Conservation (phyloP, 2,113 vertebrate genomes). For the Neolamprologus caudopunctatus region DNA sequence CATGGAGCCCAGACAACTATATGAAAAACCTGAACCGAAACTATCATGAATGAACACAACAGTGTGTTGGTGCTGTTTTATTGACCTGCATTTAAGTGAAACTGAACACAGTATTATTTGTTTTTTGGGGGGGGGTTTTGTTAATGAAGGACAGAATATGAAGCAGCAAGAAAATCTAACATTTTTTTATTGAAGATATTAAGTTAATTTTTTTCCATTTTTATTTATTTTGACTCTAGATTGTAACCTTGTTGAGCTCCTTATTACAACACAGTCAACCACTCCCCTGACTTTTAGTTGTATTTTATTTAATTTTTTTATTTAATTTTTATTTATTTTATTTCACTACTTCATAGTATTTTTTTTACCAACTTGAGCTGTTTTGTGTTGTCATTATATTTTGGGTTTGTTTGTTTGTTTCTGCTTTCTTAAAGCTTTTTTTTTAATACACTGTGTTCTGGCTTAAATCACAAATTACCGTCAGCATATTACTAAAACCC, state of each 20-base stretch:
- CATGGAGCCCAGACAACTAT: not conserved
- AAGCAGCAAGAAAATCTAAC: not conserved
- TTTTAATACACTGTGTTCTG: not conserved
- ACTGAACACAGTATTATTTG: not conserved
- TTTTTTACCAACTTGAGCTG: not conserved
- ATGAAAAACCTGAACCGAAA: not conserved
- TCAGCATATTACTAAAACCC: not conserved
- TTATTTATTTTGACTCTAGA: not conserved
- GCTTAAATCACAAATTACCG: not conserved
- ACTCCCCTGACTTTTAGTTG: not conserved
- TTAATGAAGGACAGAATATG: not conserved
- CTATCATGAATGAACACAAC: accelerated
- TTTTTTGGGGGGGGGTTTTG: not conserved
- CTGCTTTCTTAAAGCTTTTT: not conserved
- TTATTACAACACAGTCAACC: not conserved
- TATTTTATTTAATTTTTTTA: not conserved
- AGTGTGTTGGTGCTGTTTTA: not conserved
- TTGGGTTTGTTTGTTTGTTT: not conserved
- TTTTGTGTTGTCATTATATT: not conserved
- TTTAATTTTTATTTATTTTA: not conserved
- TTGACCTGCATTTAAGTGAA: not conserved
- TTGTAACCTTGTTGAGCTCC: not conserved
- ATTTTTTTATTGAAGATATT: not conserved
- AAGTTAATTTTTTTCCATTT: not conserved
- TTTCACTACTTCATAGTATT: not conserved